Base-by-base conservation (phyloP, 37 sponge, comb jelly and placozoan species). In the Cliona cf. orientalis region DNA sequence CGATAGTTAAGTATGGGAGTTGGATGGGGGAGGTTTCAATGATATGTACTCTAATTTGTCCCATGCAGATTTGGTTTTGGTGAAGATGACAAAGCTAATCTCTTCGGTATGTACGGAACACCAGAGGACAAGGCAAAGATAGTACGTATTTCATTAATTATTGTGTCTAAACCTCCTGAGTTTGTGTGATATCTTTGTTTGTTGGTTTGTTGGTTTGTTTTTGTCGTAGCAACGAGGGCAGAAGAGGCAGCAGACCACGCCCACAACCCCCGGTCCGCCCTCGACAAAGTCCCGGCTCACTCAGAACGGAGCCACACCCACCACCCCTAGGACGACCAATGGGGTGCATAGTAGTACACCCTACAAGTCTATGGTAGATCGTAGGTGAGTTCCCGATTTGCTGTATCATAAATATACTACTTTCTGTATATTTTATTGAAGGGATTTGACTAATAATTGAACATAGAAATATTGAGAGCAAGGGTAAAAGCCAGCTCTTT, bases 181-280 rank as follows among this genome's bases (percentile, higher is more conserved):
- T n/a, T n/a, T n/a, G 41, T 68, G 41, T 36, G 11, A 12, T 9
- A 37, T 68, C 38, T 11, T 7, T 68, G 38, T 28, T 62, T 23
- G 26, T 25, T 25, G 21, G 7, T 11, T 37, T 9, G 7, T 11
- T 33, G 41, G 6, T 62, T 62, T 62, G 26, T 62, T 28, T 7
- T 26, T n/a, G 6, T 28, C 23, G 6, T 26, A 26, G 25, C 38
- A 62, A 40, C 25, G 45, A 39, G 68, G 77, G 11, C 66, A 63
- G 19, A 84, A 84, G 57, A 29, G 84, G 44, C 22, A 40, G 40
- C 44, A 76, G 42, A 75, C 76, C 76, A 75, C 76, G 59, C 76
- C 76, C 76, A 68, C 77, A 31, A 84, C 42, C 35, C 58, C 84
- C 33, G 28, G 75, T 55, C 73, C 61, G 12, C 21, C 75, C 11